Evolutionary conservation across 1,140 invertebrate genomes (phyloP), one percentile per base, ranked within the genome.

Genomic region (Andrena cerasifolii): DNA sequence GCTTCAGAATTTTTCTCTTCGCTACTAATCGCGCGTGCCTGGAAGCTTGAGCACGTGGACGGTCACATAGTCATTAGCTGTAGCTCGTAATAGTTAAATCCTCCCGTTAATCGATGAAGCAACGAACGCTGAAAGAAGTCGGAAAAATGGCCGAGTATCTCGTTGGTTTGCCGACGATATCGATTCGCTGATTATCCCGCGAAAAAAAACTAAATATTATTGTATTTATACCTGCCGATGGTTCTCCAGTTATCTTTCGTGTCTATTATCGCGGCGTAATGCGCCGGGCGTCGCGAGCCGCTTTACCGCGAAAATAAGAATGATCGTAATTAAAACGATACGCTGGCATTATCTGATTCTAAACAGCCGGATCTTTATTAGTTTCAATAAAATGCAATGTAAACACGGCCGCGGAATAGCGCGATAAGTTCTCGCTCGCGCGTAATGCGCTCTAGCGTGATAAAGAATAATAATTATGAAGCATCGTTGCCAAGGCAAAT

Each of bases 201-300:
- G 36, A 40, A 76, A 76, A 76, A 76, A 76, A 58, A 68, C 73
- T 76, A 76, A 76, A 76, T 76, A 76, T 76, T 76, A 76, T 76
- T 76, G 73, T 76, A 76, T 56, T 68, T 76, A 68, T 66, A 66
- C 61, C 36, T 40, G n/a, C 2, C 61, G 36, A 21, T 74, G 54
- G 24, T 16, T 26, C 40, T 3, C n/a, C 53, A 76, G 63, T 76
- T 76, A 76, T 76, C 73, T 68, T 16, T 14, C 21, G 53, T 76
- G 73, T 76, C 68, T 76, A 76, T 76, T 76, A 76, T 68, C 73
- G 63, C 40, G 53, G 53, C 7, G 14, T 58, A 58, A 68, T 28
- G 53, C 21, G 73, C 66, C 40, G 53, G 51, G 10, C 33, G 71
- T 51, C 62, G 73, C 58, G 59, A 53, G 45, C 45, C 45, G 58